phyloP scores from a whole-genome alignment of 2,888 invertebrate species.

The Parnassius smintheus region DNA sequence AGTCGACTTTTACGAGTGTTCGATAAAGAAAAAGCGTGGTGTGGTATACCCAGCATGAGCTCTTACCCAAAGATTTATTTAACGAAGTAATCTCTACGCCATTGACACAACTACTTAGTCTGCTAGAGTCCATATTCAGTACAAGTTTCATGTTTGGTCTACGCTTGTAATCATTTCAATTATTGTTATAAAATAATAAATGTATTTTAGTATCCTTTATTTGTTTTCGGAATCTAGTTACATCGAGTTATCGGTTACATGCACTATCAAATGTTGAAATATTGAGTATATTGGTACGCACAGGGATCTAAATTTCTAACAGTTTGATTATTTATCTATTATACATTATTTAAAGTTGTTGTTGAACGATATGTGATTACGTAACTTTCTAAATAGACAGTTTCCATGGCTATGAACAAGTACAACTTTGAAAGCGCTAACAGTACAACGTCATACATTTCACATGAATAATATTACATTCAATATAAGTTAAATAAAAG shows the following conservation, averaged over 20 bases:
- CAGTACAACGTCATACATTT: constrained; percentile 3
- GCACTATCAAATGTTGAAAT: not conserved
- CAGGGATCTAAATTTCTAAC: constrained; percentile 10
- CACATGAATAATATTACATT: no score
- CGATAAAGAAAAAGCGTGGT: no score
- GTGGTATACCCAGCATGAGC: no score
- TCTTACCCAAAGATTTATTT: no score
- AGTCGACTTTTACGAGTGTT: no score
- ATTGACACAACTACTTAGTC: no score
- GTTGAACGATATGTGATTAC: constrained; percentile 9
- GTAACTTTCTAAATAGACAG: constrained; percentile 2
- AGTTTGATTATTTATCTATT: constrained; percentile 3
- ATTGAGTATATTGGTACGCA: constrained; percentile 22
- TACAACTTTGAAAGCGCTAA: not conserved
- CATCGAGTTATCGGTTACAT: constrained; percentile 14
- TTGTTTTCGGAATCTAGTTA: constrained; percentile 14
- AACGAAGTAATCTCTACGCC: no score
- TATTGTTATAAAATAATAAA: not conserved
- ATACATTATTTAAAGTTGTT: not conserved
- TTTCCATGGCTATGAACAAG: not conserved
- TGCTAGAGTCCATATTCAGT: no score
- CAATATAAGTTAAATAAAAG: no score
- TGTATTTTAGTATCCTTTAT: constrained; percentile 17
- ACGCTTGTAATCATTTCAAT: no score
- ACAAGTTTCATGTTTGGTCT: no score